Evolutionary conservation across 1,140 invertebrate species (phyloP).

Genomic region (Mya arenaria): DNA sequence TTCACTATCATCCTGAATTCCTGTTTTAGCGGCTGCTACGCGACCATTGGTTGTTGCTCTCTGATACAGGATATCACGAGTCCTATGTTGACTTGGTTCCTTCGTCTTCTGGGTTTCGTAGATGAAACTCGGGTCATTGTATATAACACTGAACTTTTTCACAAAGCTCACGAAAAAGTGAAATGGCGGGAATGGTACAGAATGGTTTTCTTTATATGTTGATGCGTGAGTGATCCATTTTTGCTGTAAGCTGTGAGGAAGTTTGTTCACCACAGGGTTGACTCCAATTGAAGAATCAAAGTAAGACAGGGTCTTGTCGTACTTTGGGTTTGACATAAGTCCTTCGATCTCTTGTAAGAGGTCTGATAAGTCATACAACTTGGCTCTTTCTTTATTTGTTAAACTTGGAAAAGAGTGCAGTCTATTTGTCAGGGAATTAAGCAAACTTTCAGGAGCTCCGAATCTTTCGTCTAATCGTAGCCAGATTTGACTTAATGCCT

Average conservation of each 20-base stretch:
- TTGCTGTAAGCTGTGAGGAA: conserved; percentile 47
- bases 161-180: conserved; percentile 19
- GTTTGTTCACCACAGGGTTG: conserved; percentile 56
- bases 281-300: conserved; percentile 55
- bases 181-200: conserved; percentile 53
- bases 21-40: conserved; percentile 17
- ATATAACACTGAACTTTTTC: conserved; percentile 33
- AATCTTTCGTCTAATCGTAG: conserved; percentile 48
- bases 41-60: not conserved
- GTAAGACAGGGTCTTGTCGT: conserved; percentile 40
- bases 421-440: conserved; percentile 25
- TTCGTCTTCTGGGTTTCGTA: not conserved
- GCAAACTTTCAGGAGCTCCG: conserved; percentile 44
- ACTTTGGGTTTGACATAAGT: conserved; percentile 18
- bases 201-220: conserved; percentile 44
- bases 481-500: conserved; percentile 34
- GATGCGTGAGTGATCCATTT: conserved; percentile 55
- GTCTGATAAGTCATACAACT: conserved; percentile 43
- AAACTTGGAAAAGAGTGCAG: conserved; percentile 17
- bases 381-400: conserved; percentile 17
- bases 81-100: conserved; percentile 8
- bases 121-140: conserved; percentile 45
- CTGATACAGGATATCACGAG: not conserved
- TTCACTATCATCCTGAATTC: conserved; percentile 16
- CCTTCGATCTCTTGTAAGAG: conserved; percentile 40